Percentiles rank a stretch among this genome's conserved stretches.
Conservation (phyloP, 2,888 invertebrate species). For the Trichopoda pennipes region DNA sequence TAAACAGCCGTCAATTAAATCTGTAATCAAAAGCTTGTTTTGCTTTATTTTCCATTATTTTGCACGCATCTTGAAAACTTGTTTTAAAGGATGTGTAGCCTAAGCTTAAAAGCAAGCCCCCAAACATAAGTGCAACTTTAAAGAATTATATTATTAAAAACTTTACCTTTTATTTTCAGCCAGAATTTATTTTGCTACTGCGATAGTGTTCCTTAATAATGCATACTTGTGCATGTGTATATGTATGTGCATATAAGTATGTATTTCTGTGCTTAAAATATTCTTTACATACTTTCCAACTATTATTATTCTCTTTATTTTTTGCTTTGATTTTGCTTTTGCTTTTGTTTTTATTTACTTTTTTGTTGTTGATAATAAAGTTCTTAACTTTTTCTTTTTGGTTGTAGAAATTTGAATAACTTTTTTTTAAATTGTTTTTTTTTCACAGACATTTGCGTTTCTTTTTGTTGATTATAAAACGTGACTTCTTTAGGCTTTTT, state of each 20-base stretch:
- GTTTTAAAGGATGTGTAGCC: conserved; percentile 51
- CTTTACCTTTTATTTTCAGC: conserved; percentile 34
- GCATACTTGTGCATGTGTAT: conserved; percentile 22
- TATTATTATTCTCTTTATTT: conserved; percentile 40
- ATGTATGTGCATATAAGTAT: not conserved
- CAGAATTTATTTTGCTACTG: conserved; percentile 4
- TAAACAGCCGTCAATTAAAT: conserved; percentile 36
- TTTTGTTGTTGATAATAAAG: conserved; percentile 51
- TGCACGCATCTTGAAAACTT: conserved; percentile 32
- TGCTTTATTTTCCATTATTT: not conserved
- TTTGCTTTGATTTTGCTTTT: conserved; percentile 1
- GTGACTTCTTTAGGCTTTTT: conserved; percentile 57
- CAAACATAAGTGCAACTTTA: conserved; percentile 33
- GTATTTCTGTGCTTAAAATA: not conserved
- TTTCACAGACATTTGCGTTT: conserved; percentile 60
- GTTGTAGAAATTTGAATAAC: conserved; percentile 41
- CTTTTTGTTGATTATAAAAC: conserved; percentile 59
- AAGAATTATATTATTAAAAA: conserved; percentile 3
- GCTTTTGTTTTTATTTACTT: conserved; percentile 16
- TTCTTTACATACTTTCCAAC: conserved; percentile 50
- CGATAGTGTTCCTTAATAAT: conserved; percentile 9
- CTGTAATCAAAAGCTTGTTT: conserved; percentile 4
- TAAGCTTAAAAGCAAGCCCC: conserved; percentile 63
- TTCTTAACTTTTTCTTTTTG: conserved; percentile 57
- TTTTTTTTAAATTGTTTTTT: conserved; percentile 65